These are phyloP conservation scores for Muscicapa adusta DNA, from an alignment of 2,113 vertebrate genomes.

Conservation along the genomic window DNA sequence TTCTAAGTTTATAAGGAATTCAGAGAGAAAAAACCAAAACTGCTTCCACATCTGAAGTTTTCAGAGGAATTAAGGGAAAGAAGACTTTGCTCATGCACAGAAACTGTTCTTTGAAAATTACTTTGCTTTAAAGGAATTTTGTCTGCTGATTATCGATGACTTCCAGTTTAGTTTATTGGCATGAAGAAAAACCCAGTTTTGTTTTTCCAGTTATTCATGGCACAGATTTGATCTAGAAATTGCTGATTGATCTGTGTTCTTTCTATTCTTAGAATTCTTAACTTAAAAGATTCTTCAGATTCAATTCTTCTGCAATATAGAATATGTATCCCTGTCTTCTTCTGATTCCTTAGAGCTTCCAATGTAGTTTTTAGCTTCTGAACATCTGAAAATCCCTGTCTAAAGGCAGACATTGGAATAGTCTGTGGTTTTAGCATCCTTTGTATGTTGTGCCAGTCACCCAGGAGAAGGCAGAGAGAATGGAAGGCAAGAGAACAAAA, in stretches of 20 bases:
- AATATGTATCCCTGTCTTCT: fast-evolving
- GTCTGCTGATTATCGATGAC: neutral
- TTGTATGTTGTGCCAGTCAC: neutral
- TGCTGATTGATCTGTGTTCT: neutral
- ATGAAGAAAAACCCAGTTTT: fast-evolving
- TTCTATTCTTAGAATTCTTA: neutral
- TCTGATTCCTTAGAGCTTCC: neutral
- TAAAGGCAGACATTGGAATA: neutral
- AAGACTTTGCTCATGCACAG: neutral
- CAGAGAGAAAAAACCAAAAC: neutral
- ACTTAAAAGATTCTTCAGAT: neutral
- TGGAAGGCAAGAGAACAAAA: neutral
- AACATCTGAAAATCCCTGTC: neutral
- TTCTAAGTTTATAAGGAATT: neutral
- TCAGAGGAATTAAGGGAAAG: neutral
- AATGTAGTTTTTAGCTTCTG: neutral
- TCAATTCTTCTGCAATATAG: neutral
- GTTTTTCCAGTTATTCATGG: neutral
- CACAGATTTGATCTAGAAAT: neutral
- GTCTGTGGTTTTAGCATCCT: neutral
- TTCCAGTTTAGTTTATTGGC: neutral
- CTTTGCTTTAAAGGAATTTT: neutral
- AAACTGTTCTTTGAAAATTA: neutral
- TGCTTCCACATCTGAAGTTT: neutral
- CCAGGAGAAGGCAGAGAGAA: neutral